Percentiles rank a stretch among this genome's conserved stretches.
These are phyloP conservation scores for Leptopilina drosophilae DNA, from an alignment of 2,888 invertebrate species.

Conservation along the genomic window DNA sequence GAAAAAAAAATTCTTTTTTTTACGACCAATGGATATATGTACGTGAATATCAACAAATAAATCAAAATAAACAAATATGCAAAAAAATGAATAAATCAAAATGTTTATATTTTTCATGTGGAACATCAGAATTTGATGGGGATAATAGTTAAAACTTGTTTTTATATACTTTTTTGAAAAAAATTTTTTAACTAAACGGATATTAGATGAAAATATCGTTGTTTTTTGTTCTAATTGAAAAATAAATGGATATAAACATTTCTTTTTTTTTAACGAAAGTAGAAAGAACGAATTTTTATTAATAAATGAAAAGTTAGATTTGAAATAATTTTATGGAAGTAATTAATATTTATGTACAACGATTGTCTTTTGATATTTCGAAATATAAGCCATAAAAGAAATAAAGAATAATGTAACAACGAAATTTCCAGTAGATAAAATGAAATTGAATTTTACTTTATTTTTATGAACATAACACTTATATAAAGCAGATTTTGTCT, in stretches of 20 bases:
- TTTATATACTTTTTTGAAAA: not conserved
- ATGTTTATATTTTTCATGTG: not conserved
- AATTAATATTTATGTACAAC: too few relatives aligned
- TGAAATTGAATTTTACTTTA: conserved; percentile 1
- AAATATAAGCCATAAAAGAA: not conserved
- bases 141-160: not conserved
- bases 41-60: not conserved
- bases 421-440: conserved; percentile 1
- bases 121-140: not conserved
- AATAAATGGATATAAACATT: too few relatives aligned
- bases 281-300: too few relatives aligned
- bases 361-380: too few relatives aligned
- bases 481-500: not conserved
- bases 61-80: not conserved
- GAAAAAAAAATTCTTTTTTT: not conserved
- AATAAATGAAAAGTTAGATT: too few relatives aligned
- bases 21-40: not conserved
- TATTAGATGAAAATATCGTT: too few relatives aligned
- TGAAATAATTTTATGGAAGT: too few relatives aligned
- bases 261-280: too few relatives aligned
- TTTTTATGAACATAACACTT: conserved; percentile 20
- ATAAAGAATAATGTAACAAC: not conserved
- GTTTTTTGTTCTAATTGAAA: too few relatives aligned
- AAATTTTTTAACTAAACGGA: too few relatives aligned
- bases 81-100: not conserved